Evolutionary conservation across 1,140 invertebrate species (phyloP).

Genomic region (Drosophila sturtevanti): DNA sequence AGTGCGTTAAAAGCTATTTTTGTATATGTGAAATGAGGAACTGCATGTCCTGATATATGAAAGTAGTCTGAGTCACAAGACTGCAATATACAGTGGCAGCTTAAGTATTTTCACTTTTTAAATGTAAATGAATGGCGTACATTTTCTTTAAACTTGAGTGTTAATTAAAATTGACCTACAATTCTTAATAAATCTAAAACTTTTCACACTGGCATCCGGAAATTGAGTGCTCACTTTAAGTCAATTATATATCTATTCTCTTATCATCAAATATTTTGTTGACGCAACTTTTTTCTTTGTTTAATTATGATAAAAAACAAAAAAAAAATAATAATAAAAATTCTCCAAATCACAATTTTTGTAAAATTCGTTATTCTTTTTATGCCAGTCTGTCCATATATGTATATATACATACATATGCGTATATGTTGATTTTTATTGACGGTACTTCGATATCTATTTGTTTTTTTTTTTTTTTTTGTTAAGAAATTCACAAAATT

Average conservation of each 20-base stretch:
- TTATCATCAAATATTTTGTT: constrained; percentile 50
- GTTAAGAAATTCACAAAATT: constrained; percentile 70
- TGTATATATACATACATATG: background rate
- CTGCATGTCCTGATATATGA: too few relatives aligned
- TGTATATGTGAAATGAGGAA: too few relatives aligned
- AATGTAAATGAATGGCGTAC: too few relatives aligned
- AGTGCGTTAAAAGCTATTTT: too few relatives aligned
- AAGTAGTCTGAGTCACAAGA: too few relatives aligned
- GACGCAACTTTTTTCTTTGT: constrained; percentile 63
- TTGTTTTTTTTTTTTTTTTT: background rate
- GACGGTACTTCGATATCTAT: constrained; percentile 62
- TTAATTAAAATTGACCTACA: background rate
- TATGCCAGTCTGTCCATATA: background rate
- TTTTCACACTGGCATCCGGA: constrained; percentile 21
- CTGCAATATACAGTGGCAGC: too few relatives aligned
- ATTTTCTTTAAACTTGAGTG: too few relatives aligned
- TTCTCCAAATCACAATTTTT: constrained; percentile 50
- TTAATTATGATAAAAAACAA: constrained; percentile 79
- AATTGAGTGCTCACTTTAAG: constrained; percentile 1
- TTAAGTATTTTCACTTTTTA: too few relatives aligned
- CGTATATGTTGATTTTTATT: constrained; percentile 35
- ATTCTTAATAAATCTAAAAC: background rate
- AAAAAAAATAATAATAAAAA: constrained; percentile 23
- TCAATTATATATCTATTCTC: constrained; percentile 12
- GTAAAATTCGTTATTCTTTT: constrained; percentile 41